A percentile compares a stretch with the other conserved stretches of the same genome.
phyloP scores from a whole-genome alignment of 2,888 invertebrate genomes.

The Caenorhabditis angaria region DNA sequence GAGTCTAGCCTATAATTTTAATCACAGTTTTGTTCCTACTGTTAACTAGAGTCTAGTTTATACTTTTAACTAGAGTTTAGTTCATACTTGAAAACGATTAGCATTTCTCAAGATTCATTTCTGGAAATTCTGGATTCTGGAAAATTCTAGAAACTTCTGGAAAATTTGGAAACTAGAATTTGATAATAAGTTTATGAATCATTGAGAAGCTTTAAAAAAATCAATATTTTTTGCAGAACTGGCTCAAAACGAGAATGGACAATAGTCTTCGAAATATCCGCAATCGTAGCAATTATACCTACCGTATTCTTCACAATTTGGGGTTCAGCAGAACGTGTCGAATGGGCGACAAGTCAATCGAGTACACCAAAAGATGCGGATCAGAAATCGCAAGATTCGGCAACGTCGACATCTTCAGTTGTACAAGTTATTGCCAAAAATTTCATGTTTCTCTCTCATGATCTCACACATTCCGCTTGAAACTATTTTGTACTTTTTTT shows the following conservation, averaged over 20 bases:
- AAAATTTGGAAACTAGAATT: too few species aligned
- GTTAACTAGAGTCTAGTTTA: too few species aligned
- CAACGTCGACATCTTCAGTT: slow-evolving; percentile 38
- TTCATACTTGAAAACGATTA: too few species aligned
- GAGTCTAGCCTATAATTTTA: too few species aligned
- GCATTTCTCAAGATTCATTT: too few species aligned
- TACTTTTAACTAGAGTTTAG: too few species aligned
- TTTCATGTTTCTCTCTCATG: slow-evolving; percentile 48
- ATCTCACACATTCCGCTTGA: slow-evolving; percentile 42
- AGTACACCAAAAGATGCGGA: slow-evolving; percentile 43
- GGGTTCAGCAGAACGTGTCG: slow-evolving; percentile 50
- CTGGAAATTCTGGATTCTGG: too few species aligned
- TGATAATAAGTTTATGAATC: not conserved
- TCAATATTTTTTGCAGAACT: slow-evolving; percentile 34
- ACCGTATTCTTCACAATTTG: slow-evolving; percentile 69
- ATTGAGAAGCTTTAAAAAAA: not conserved
- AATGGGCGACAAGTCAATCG: slow-evolving; percentile 37
- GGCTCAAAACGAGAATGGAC: slow-evolving; percentile 62
- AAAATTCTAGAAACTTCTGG: too few species aligned
- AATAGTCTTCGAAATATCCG: slow-evolving; percentile 69
- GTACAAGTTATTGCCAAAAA: slow-evolving; percentile 51
- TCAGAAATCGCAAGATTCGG: slow-evolving; percentile 46
- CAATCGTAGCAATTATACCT: slow-evolving; percentile 67
- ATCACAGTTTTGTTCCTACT: too few species aligned
- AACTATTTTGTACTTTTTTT: not conserved